phyloP scores from a whole-genome alignment of 2,888 invertebrate species.

The Drosophila subquinaria region DNA sequence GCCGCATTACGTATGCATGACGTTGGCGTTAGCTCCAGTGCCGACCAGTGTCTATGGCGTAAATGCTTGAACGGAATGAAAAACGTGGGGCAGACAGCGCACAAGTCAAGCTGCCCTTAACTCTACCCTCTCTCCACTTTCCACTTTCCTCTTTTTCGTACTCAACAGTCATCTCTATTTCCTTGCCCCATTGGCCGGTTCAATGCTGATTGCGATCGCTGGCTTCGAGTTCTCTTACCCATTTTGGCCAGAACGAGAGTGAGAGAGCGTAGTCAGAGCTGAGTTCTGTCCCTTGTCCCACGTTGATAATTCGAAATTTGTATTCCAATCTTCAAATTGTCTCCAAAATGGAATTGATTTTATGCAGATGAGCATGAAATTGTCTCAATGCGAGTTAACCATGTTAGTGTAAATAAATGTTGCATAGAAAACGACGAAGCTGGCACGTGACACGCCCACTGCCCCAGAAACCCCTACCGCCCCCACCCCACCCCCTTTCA shows the following conservation, averaged over 20 bases:
- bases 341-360: slow-evolving; percentile 86
- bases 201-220: slow-evolving; percentile 80
- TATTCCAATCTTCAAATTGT: slow-evolving; percentile 86
- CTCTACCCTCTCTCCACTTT: background rate
- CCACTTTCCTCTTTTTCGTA: background rate
- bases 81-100: slow-evolving; percentile 32
- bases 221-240: slow-evolving; percentile 35
- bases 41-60: slow-evolving; percentile 61
- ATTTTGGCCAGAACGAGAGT: slow-evolving; percentile 45
- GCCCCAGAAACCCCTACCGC: background rate
- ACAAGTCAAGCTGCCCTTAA: slow-evolving; percentile 20
- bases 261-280: slow-evolving; percentile 27
- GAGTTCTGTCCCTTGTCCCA: slow-evolving; percentile 66
- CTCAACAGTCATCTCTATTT: background rate
- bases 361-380: slow-evolving; percentile 86
- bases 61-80: slow-evolving; percentile 69
- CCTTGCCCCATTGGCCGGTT: slow-evolving; percentile 52
- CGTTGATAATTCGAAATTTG: slow-evolving; percentile 85
- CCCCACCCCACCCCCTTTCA: background rate
- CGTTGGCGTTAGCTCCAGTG: slow-evolving; percentile 46
- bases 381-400: slow-evolving; percentile 81
- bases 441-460: slow-evolving; percentile 55
- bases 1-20: slow-evolving; percentile 82
- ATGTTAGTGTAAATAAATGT: slow-evolving; percentile 81
- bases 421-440: slow-evolving; percentile 27